These are phyloP conservation scores for Torymus tubicola DNA, from an alignment of 2,888 invertebrate species.

Conservation along the genomic window DNA sequence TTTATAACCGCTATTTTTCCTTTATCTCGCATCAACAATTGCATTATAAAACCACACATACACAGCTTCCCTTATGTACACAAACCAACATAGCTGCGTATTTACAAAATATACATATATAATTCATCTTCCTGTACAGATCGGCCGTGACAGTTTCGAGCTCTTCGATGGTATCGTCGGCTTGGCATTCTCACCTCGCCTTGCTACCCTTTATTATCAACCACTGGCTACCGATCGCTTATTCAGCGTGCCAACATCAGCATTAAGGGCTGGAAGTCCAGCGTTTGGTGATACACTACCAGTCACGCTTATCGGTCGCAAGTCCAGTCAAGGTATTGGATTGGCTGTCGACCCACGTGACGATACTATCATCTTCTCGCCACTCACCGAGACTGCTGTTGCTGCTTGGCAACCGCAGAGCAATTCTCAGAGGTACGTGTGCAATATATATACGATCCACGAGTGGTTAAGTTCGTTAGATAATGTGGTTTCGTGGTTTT, in stretches of 20 bases:
- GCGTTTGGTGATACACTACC: slow-evolving; percentile 85
- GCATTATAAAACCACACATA: too few relatives aligned
- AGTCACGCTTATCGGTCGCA: slow-evolving; percentile 87
- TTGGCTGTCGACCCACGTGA: slow-evolving; percentile 84
- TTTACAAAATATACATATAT: too few relatives aligned
- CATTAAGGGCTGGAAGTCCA: slow-evolving; percentile 84
- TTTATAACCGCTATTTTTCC: too few relatives aligned
- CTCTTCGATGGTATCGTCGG: slow-evolving; percentile 87
- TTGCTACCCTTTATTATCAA: slow-evolving; percentile 83
- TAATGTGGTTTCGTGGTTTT: too few relatives aligned
- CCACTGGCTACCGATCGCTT: slow-evolving; percentile 86
- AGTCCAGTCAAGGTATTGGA: slow-evolving; percentile 90
- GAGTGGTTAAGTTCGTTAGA: too few relatives aligned
- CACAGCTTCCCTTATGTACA: too few relatives aligned
- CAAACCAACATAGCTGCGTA: too few relatives aligned
- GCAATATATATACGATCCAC: slow-evolving; percentile 1
- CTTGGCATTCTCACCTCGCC: slow-evolving; percentile 82
- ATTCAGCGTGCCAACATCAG: slow-evolving; percentile 87
- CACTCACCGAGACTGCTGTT: slow-evolving; percentile 87
- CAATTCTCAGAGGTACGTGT: slow-evolving; percentile 83
- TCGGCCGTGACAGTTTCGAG: slow-evolving; percentile 83
- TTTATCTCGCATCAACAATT: too few relatives aligned
- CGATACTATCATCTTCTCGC: slow-evolving; percentile 87
- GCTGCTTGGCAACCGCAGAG: slow-evolving; percentile 88
- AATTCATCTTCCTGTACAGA: slow-evolving; percentile 71